Percentiles rank a stretch among this genome's conserved stretches.
phyloP scores from a whole-genome alignment of 2,797 vertebrate genomes.

The Crypturellus tataupa region DNA sequence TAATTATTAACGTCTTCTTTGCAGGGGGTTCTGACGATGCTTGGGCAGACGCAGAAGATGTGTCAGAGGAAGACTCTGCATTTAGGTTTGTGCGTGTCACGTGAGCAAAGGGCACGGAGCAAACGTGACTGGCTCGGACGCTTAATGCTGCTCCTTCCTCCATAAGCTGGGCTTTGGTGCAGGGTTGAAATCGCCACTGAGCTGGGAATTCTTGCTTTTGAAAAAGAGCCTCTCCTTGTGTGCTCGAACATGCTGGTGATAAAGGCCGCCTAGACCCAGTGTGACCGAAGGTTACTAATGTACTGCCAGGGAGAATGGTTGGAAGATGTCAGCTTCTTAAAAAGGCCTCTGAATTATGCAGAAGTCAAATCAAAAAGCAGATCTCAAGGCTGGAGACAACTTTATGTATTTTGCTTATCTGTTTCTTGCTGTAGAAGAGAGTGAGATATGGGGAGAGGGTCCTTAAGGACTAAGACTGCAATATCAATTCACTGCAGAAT shows the following conservation, averaged over 20 bases:
- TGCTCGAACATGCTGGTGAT: background rate
- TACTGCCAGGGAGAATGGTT: background rate
- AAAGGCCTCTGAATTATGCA: background rate
- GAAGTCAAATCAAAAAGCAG: background rate
- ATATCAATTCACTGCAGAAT: background rate
- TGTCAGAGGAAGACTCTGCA: conserved; percentile 89
- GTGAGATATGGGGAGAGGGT: background rate
- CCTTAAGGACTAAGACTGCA: background rate
- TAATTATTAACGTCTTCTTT: conserved; percentile 16
- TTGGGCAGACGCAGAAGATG: conserved; percentile 89
- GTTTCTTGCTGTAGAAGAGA: background rate
- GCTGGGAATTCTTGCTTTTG: background rate
- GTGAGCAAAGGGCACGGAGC: background rate
- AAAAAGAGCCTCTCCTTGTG: background rate
- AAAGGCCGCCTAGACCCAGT: background rate
- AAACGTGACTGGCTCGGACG: background rate
- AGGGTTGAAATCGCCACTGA: background rate
- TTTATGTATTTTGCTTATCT: background rate
- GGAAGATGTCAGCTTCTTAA: background rate
- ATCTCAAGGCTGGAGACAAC: background rate
- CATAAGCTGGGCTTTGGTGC: background rate
- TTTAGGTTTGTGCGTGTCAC: conserved; percentile 84
- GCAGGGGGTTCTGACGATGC: conserved; percentile 93
- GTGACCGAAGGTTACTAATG: background rate
- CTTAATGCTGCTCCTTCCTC: background rate